Base-by-base conservation (phyloP, 2,888 invertebrate species). In the Neoaliturus tenellus region DNA sequence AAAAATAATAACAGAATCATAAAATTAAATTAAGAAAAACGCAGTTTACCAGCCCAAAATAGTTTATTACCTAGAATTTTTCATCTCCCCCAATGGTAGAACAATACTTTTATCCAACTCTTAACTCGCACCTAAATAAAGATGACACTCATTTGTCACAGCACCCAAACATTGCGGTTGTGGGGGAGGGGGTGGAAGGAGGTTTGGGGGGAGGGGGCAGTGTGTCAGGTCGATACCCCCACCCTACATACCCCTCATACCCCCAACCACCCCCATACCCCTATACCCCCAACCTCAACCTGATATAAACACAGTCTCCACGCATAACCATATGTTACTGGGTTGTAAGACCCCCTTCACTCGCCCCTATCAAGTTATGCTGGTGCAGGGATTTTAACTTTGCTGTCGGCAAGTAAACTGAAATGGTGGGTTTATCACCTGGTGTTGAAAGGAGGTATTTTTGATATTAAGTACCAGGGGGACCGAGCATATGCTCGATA, bases 181-280 rank as follows among this genome's bases (percentile, higher is more conserved):
- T 8, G 62, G 62, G 5, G 69, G 10, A 23, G 71, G 23, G 71
- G 71, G 41, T 71, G 71, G 71, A 71, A 71, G 71, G 39, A 41
- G 71, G 71, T 17, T 4, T 39, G 20, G 67, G 23, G 35, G 71
- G 33, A 14, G 71, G 35, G 71, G 71, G 10, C 71, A 71, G 33
- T 71, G 71, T 71, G 71, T 71, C 71, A 71, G 23, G 33, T 8
- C 39, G 39, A 71, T 41, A 39, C 10, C 35, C 39, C 71, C 67
- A 1, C 71, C 41, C 20, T 20, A 14, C 58, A 8, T 58, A 14
- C 58, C 12, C 44, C 44, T 17, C 10, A 4, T 10, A 6, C 35
- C 35, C 6, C 4, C 35, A 35, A 35, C 35, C 35, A 4, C 48
- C 5, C 1, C 3, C 55, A 44, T 12, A 44, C 44, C 44, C 44